These are phyloP conservation scores for Agrilus biguttatus DNA, from an alignment of 2,888 invertebrate species.

Conservation along the genomic window DNA sequence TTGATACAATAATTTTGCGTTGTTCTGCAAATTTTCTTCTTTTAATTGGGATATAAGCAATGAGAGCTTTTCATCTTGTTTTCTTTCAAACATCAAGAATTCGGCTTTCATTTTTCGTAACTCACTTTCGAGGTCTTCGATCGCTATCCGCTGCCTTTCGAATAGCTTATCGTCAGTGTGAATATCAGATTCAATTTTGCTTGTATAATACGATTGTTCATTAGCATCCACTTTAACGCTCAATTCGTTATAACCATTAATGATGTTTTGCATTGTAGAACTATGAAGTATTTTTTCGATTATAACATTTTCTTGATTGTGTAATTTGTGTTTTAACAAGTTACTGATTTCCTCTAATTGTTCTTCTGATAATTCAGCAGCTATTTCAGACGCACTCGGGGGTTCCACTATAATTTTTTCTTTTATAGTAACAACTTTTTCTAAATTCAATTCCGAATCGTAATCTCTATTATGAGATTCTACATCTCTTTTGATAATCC, in stretches of 20 bases:
- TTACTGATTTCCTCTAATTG: slow-evolving; percentile 28
- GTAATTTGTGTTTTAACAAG: slow-evolving; percentile 21
- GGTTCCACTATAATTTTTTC: slow-evolving; percentile 13
- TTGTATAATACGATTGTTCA: neutral
- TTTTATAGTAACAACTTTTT: slow-evolving; percentile 21
- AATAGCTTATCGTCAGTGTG: slow-evolving; percentile 5
- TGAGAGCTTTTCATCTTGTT: slow-evolving; percentile 10
- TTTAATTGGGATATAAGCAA: slow-evolving; percentile 15
- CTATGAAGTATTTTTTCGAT: slow-evolving; percentile 7
- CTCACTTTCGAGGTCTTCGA: slow-evolving; percentile 22
- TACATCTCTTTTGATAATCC: too few species aligned
- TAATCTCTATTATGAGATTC: neutral
- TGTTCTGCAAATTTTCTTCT: slow-evolving; percentile 11
- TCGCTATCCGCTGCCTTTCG: slow-evolving; percentile 12
- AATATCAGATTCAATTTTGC: neutral
- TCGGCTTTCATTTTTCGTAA: slow-evolving; percentile 41
- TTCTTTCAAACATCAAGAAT: slow-evolving; percentile 30
- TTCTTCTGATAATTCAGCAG: slow-evolving; percentile 20
- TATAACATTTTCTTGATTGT: slow-evolving; percentile 20
- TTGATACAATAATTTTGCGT: slow-evolving; percentile 12
- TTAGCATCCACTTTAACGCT: slow-evolving; percentile 2
- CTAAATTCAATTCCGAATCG: slow-evolving; percentile 15
- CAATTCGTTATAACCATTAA: slow-evolving; percentile 13
- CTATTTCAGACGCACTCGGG: slow-evolving; percentile 12
- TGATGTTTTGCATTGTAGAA: slow-evolving; percentile 12